phyloP scores from a whole-genome alignment of 2,113 vertebrate genomes.

The Bufo bufo region DNA sequence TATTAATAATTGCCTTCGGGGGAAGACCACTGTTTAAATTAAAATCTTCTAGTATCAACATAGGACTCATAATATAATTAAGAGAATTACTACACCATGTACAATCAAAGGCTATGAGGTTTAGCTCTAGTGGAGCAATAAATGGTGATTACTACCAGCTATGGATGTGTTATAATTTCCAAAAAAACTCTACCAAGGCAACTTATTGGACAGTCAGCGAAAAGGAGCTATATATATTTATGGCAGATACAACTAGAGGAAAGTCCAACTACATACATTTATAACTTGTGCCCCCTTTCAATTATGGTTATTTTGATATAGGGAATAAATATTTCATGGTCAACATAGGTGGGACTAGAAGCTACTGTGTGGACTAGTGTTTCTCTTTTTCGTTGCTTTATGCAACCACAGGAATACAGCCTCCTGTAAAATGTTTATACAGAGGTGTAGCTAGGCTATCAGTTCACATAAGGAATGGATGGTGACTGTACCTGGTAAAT shows the following conservation, averaged over 20 bases:
- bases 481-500: too few relatives aligned
- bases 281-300: too few relatives aligned
- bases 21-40: conserved; percentile 43
- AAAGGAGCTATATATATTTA: background rate
- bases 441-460: too few relatives aligned
- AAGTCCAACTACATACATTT: background rate
- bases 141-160: conserved; percentile 34
- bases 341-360: too few relatives aligned
- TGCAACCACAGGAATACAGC: too few relatives aligned
- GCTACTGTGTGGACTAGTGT: too few relatives aligned
- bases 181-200: background rate
- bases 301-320: too few relatives aligned
- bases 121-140: conserved; percentile 47
- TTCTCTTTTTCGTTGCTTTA: too few relatives aligned
- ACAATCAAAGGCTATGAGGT: conserved; percentile 22
- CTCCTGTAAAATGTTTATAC: too few relatives aligned
- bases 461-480: too few relatives aligned
- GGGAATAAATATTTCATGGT: too few relatives aligned
- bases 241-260: background rate
- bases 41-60: conserved; percentile 49
- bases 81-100: conserved; percentile 19
- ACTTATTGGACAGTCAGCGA: background rate
- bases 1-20: conserved; percentile 50
- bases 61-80: conserved; percentile 45
- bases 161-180: conserved; percentile 1